phyloP scores from a whole-genome alignment of 2,113 vertebrate genomes.

The Ovis aries region ARS-UI_Ramb_v3.0 NC_056056.1:175698001-175698500 shows the following conservation, averaged over 20 bases:
- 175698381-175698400: neutral
- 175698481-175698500: neutral
- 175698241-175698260: neutral
- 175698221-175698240: neutral
- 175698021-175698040: neutral
- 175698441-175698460: constrained; percentile 27
- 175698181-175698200: neutral
- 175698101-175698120: neutral
- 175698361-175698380: neutral
- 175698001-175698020: neutral
- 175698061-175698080: neutral
- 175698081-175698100: neutral
- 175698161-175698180: neutral
- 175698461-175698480: neutral
- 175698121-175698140: neutral
- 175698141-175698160: neutral
- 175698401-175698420: constrained; percentile 15
- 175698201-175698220: neutral
- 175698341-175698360: neutral
- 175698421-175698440: neutral
- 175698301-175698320: neutral
- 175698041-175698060: neutral
- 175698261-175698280: neutral
- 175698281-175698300: neutral
- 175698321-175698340: neutral